Base-by-base conservation (phyloP, 1,140 invertebrate genomes). In the Odontomachus brunneus region DNA sequence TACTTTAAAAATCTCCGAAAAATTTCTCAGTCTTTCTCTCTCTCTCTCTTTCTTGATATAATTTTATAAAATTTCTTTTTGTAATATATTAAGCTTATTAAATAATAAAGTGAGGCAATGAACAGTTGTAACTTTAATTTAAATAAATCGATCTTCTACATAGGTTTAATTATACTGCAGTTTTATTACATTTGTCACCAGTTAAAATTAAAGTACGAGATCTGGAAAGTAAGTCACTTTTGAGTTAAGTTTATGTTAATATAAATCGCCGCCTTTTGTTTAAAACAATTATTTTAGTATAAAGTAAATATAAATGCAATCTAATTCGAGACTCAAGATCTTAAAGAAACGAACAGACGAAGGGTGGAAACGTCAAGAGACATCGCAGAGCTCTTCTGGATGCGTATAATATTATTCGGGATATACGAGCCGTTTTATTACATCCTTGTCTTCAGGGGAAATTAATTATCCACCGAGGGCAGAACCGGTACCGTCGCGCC, bases 401-500 rank as follows among this genome's bases (percentile, higher is more conserved):
- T 51, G 33, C 33, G 15, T 5, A 33, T 66, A 19, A 44, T 44
- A 44, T 44, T 44, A n/a, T 63, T 51, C 66, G 49, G 4, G 19
- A 29, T 51, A 49, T 22, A 24, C 38, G 66, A 26, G 24, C 66
- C 66, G 66, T 69, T 69, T 69, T 69, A 69, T 69, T 69, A 62
- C 24, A 53, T 59, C 38, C 59, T 22, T 53, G 59, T 63, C 57
- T 63, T n/a, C 73, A n/a, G 59, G 17, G 14, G 60, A 63, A 75
- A 75, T 75, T 75, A 75, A 75, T 75, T 75, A 33, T 33, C 38
- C 38, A 63, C 59, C 44, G 17, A 33, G 73, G 19, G 26, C 44
- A 60, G 73, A 75, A 75, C 73, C 73, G 59, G 73, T 75, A 75
- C 9, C 38, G 38, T 44, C 38, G 38, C 38, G 38, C 38, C 38